Percentiles rank a stretch among this genome's conserved stretches.
Evolutionary conservation across 2,113 vertebrate genomes (phyloP).

Genomic region (Cryptomyrus ogoouensis): DNA sequence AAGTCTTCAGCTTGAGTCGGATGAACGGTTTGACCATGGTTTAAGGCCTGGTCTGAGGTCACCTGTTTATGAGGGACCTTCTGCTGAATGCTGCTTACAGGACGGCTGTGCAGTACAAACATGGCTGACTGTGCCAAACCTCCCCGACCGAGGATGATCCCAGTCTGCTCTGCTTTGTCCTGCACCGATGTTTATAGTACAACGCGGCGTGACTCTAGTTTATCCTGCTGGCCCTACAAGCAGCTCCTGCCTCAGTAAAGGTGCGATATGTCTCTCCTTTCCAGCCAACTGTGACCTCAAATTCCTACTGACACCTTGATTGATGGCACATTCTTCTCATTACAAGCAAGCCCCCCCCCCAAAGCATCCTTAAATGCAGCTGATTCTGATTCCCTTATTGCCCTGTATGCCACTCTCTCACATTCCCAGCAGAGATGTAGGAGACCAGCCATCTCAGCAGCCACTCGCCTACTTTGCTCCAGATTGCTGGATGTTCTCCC

Average conservation of each 20-base stretch:
- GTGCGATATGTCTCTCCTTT: neutral
- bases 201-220: neutral
- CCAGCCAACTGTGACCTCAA: neutral
- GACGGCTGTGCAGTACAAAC: neutral
- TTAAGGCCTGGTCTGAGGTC: neutral
- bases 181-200: neutral
- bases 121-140: neutral
- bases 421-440: neutral
- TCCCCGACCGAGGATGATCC: neutral
- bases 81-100: neutral
- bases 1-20: neutral
- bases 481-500: neutral
- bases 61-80: neutral
- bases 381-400: neutral
- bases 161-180: neutral
- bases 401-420: neutral
- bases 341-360: neutral
- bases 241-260: neutral
- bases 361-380: neutral
- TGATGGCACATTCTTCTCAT: neutral
- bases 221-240: neutral
- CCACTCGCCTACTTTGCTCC: neutral
- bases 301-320: neutral
- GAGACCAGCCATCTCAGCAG: neutral
- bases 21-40: neutral